Evolutionary conservation across 1,140 invertebrate species (phyloP), one percentile per base, ranked within the genome.

Genomic region (Nixonia krombeini): DNA sequence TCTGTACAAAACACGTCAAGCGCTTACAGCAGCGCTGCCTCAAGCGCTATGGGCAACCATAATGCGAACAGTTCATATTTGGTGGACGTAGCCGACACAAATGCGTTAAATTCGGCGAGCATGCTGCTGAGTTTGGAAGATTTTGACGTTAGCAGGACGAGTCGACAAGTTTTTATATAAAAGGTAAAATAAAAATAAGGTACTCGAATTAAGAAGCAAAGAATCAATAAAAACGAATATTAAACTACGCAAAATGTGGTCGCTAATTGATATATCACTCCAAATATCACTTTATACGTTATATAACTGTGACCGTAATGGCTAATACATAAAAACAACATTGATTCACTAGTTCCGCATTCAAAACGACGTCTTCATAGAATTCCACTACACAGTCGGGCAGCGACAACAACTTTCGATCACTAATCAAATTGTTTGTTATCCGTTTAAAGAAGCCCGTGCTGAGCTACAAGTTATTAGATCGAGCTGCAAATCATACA

Each of bases 31-130:
- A 85, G 84, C 49, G 82, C 82, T 12, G 78, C 82, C 18, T 85
- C 84, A 1, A 85, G 82, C 62, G 80, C 82, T 16, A 85, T 85
- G 79, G 83, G 76, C 15, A 85, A 85, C 70, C 82, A 85, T 44
- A 78, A 81, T 63, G 66, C 73, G 5, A 80, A 80, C 47, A 80
- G 69, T 55, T 64, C 77, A 38, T 85, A 82, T 59, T 68, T 80
- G 31, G 65, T 71, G 10, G 79, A 85, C 46, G 65, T 78, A 15
- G 72, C 75, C 55, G 74, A 79, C 58, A 67, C 75, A 6, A 76
- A 76, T 44, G 73, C 66, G 4, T 26, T 82, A 7, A 80, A 82
- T 49, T 85, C 83, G 8, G 83, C 81, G 7, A 84, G 81, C 56
- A 82, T 84, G 72, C 23, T 85, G 23, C 70, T 85, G 8, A 83